These are phyloP conservation scores for Agraylea sexmaculata DNA, from an alignment of 1,140 invertebrate species.

Conservation along the genomic window DNA sequence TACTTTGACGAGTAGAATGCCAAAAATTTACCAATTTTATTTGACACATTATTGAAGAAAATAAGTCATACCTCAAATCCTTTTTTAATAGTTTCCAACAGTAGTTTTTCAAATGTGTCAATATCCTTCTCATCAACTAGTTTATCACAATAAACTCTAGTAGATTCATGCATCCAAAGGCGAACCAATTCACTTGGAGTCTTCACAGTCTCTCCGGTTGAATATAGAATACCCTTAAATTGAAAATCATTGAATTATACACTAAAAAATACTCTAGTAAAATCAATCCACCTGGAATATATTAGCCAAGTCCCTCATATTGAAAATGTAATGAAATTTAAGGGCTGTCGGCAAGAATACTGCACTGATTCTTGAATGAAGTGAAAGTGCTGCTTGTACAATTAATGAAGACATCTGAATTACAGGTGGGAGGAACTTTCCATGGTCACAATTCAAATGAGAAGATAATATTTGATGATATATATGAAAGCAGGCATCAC, in stretches of 20 bases:
- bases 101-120: slow-evolving; percentile 59
- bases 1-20: too few relatives aligned
- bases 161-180: slow-evolving; percentile 82
- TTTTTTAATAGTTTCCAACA: slow-evolving; percentile 72
- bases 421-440: slow-evolving; percentile 53
- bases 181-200: slow-evolving; percentile 58
- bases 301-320: slow-evolving; percentile 84
- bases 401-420: slow-evolving; percentile 47
- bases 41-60: too few relatives aligned
- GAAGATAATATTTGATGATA: slow-evolving; percentile 72
- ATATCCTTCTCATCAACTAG: slow-evolving; percentile 66
- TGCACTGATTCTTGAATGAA: slow-evolving; percentile 65
- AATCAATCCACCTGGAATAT: slow-evolving; percentile 58
- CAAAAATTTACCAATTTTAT: too few relatives aligned
- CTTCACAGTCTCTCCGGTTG: slow-evolving; percentile 64
- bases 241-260: slow-evolving; percentile 1
- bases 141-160: slow-evolving; percentile 84
- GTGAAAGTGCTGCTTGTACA: slow-evolving; percentile 56
- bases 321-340: slow-evolving; percentile 94
- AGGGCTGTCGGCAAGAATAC: slow-evolving; percentile 83
- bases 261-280: neutral
- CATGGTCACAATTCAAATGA: slow-evolving; percentile 54
- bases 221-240: slow-evolving; percentile 75
- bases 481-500: slow-evolving; percentile 72
- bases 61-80: slow-evolving; percentile 54